A percentile compares a stretch with the other conserved stretches of the same genome.
phyloP scores from a whole-genome alignment of 2,113 vertebrate genomes.

The Pandion haliaetus region DNA sequence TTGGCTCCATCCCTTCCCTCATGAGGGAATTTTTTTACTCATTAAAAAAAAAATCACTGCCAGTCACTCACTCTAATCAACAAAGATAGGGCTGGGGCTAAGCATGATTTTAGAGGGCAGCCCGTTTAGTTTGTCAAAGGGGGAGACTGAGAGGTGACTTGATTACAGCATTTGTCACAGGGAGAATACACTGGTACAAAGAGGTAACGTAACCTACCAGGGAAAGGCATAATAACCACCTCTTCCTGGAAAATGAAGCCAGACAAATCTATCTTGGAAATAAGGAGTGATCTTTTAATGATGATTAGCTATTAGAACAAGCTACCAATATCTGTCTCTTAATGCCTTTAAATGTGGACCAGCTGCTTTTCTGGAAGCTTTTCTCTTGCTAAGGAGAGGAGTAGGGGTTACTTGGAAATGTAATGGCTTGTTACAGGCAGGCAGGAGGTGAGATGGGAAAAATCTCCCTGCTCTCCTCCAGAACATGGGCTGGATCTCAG shows the following conservation, averaged over 20 bases:
- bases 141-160: conserved; percentile 34
- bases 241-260: conserved; percentile 51
- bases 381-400: neutral
- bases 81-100: neutral
- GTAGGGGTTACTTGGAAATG: neutral
- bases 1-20: neutral
- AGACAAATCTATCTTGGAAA: conserved; percentile 58
- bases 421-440: neutral
- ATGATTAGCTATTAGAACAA: conserved; percentile 60
- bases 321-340: conserved; percentile 41
- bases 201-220: conserved; percentile 44
- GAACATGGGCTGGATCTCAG: neutral
- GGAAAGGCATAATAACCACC: conserved; percentile 22
- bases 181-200: neutral
- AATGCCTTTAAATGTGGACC: conserved; percentile 54
- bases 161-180: conserved; percentile 3
- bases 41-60: neutral
- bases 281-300: conserved; percentile 36
- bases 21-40: neutral
- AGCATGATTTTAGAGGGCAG: neutral
- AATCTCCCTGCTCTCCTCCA: neutral
- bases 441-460: neutral
- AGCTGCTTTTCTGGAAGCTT: conserved; percentile 58
- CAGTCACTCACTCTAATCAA: neutral
- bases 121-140: neutral